Evolutionary conservation across 2,888 invertebrate genomes (phyloP), one percentile per base, ranked within the genome.

Genomic region (Flabesymbios commensalis): DNA sequence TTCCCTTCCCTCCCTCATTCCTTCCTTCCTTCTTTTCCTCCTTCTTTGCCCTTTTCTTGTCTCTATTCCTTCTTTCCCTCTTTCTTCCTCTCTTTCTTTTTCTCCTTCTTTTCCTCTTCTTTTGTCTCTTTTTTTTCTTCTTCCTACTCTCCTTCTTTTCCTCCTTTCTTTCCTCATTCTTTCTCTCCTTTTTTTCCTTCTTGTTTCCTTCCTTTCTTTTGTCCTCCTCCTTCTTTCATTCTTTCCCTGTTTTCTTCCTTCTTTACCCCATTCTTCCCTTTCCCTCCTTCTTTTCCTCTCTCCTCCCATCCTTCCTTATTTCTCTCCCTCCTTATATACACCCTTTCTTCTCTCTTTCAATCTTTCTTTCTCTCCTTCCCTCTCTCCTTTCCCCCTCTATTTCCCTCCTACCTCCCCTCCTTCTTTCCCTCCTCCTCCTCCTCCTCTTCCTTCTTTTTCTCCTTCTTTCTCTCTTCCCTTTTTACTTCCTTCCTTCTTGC

Each of bases 261-360:
- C 59, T 61, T 42, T 31, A 1, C 31, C 28, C 29, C 31, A 14
- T 1, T 4, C 10, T 29, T 29, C 1, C 22, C 52, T 1, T 4
- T 1, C 1, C 24, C 4, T 39, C 1, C 36, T 22, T 39, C 39
- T 17, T 28, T 53, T 24, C 43, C 47, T 53, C 22, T n/a, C 31
- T 24, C 48, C n/a, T 14, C n/a, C 2, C 61, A 2, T 61, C 24
- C 28, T 24, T 47, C 60, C n/a, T n/a, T 47, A 22, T 28, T 36
- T 33, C 22, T 22, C n/a, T 33, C 33, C 32, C 22, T 33, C 33
- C 32, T 10, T 33, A 17, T n/a, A 17, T 33, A 32, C 45, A 26
- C 29, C 58, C 61, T 49, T 61, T 41, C 41, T 51, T 61, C 60
- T 61, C 51, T 33, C 52, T 52, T 32, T 52, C 36, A 31, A 32